Conservation (phyloP, 2,113 vertebrate species). For the Gasterosteus nipponicus region DNA sequence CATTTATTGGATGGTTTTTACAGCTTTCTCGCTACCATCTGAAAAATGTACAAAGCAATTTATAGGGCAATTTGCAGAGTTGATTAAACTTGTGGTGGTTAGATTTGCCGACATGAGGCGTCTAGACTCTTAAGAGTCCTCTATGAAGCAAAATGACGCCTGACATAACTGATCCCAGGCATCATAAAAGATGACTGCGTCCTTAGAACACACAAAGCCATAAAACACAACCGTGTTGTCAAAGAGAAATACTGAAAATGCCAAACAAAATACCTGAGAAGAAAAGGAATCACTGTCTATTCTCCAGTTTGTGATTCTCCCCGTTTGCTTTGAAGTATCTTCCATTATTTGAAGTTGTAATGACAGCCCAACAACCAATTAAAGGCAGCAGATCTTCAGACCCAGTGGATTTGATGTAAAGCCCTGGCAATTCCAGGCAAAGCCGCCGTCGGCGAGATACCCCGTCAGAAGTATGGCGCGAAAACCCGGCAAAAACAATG, state of each 20-base stretch:
- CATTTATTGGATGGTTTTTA: constrained; percentile 13
- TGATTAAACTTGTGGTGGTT: constrained; percentile 66
- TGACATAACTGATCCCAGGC: constrained; percentile 52
- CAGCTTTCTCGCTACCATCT: constrained; percentile 15
- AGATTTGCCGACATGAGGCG: constrained; percentile 53
- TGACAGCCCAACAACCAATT: constrained; percentile 73
- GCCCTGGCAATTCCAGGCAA: constrained; percentile 2
- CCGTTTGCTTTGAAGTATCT: constrained; percentile 65
- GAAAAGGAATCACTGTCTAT: constrained; percentile 66
- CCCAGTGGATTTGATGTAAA: constrained; percentile 46
- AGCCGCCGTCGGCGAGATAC: constrained; percentile 7
- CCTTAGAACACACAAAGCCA: constrained; percentile 21
- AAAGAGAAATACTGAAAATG: constrained; percentile 35
- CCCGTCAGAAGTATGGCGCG: constrained; percentile 17
- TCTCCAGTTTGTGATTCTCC: constrained; percentile 26
- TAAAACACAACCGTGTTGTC: constrained; percentile 39
- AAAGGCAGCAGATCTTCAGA: constrained; percentile 40
- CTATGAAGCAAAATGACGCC: constrained; percentile 54
- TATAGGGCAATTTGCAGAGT: constrained; percentile 62
- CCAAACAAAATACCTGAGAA: constrained; percentile 42
- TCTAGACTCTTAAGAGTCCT: constrained; percentile 60
- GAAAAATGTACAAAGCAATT: constrained; percentile 65
- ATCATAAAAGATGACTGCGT: constrained; percentile 29
- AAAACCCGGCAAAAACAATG: constrained; percentile 31
- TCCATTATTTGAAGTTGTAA: constrained; percentile 66